Percentiles rank a stretch among this genome's conserved stretches.
Conservation (phyloP, 2,113 vertebrate genomes). For the Nestor notabilis region DNA sequence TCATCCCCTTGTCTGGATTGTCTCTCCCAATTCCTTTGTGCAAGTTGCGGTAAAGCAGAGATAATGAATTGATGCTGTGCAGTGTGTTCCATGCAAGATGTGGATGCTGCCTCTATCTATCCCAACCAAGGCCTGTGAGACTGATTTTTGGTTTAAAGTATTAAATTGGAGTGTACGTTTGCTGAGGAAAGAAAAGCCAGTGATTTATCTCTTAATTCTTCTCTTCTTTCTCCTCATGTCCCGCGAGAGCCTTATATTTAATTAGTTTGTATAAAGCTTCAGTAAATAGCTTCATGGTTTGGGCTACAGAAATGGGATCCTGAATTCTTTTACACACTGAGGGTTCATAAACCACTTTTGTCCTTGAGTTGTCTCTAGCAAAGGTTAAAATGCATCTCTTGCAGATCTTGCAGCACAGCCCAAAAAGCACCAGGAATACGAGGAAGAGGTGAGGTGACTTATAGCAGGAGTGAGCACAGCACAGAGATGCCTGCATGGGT, state of each 20-base stretch:
- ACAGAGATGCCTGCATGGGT: background rate
- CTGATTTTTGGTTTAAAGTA: conserved; percentile 44
- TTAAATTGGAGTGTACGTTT: conserved; percentile 16
- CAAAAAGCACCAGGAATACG: background rate
- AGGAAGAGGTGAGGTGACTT: conserved; percentile 3
- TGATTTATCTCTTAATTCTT: conserved; percentile 48
- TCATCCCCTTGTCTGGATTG: conserved; percentile 60
- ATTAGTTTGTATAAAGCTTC: conserved; percentile 77
- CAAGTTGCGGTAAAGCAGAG: conserved; percentile 42
- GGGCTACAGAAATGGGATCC: conserved; percentile 23
- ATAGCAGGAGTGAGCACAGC: background rate
- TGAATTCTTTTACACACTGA: background rate
- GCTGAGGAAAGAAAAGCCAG: background rate
- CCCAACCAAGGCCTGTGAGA: background rate
- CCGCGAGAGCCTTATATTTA: conserved; percentile 73
- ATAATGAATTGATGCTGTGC: conserved; percentile 29
- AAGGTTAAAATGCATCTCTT: background rate
- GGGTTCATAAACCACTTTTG: background rate
- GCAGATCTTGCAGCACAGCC: background rate
- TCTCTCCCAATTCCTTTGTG: conserved; percentile 61
- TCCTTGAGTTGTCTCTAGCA: background rate
- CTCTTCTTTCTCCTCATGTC: conserved; percentile 31
- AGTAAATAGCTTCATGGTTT: conserved; percentile 62
- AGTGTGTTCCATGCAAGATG: background rate
- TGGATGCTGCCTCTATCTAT: background rate